Base-by-base conservation (phyloP, 1,140 invertebrate genomes). In the Sycophaga agraensis region DNA sequence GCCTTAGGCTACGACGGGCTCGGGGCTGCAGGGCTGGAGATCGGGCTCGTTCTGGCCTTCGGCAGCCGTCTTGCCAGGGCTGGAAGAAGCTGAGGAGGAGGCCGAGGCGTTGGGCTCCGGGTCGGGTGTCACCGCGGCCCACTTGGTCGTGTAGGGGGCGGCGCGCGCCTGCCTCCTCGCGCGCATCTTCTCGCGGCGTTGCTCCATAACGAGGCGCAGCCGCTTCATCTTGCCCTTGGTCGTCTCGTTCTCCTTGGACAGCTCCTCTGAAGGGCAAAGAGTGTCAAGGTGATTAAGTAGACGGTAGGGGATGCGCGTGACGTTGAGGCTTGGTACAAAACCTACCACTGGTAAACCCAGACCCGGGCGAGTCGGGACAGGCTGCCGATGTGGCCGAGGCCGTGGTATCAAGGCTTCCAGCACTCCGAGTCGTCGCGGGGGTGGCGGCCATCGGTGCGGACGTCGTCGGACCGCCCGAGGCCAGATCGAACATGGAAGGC, bases 161-260 rank as follows among this genome's bases (percentile, higher is more conserved):
- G 85, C 83, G 65, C 90, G 88, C 6, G 81, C 82, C 51, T 91
- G 84, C 67, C 92, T 88, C 58, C 92, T 84, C 5, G 90, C 91
- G 73, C 89, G 87, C 31, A 92, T 85, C 55, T 90, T 84, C 60
- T 91, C 89, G 53, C 92, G 87, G 67, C 90, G 86, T 73, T 95
- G 91, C 67, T 93, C 91, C 91, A 96, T 91, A 28, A 95, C 91
- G 21, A 92, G 82, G 60, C 91, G 87, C 14, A 96, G 80, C 54
- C 91, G 89, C 71, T 92, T 89, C 78, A 95, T 85, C 76, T 96
- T 96, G 40, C 88, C 89, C 66, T 91, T 89, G 5, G 90, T 91
- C 63, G 90, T 90, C 61, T 87, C 85, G 69, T 93, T 91, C 70
- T 90, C 91, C 71, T 77, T 85, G 82, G 71, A 84, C 68, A 67